Evolutionary conservation across 2,888 invertebrate species (phyloP).

Genomic region (Gandaritis pyraliata): DNA sequence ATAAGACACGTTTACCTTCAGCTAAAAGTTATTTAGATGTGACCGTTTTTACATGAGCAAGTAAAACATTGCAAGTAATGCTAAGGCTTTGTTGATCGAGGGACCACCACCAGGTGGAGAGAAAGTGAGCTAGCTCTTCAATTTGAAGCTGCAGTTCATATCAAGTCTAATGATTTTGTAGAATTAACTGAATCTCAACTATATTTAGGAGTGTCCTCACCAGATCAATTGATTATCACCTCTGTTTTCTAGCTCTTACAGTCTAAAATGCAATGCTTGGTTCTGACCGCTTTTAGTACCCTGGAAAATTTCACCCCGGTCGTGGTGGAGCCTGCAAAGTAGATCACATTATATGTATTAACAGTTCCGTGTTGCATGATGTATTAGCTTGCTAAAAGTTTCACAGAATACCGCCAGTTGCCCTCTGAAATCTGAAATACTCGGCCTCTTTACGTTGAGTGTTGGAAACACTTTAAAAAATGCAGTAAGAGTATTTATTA

Average conservation of each 20-base stretch:
- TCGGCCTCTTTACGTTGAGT: not conserved
- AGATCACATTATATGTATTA: conserved; percentile 39
- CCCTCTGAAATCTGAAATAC: conserved; percentile 11
- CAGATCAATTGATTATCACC: conserved; percentile 27
- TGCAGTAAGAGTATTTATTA: not conserved
- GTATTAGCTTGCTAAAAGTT: conserved; percentile 31
- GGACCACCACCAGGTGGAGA: too few relatives aligned
- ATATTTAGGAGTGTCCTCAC: conserved; percentile 24
- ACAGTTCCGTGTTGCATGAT: conserved; percentile 24
- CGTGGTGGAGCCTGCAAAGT: conserved; percentile 31
- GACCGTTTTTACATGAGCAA: too few relatives aligned
- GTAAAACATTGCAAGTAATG: too few relatives aligned
- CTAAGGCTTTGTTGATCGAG: too few relatives aligned
- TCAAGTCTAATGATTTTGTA: conserved; percentile 37
- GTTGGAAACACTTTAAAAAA: not conserved
- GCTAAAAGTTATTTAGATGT: too few relatives aligned
- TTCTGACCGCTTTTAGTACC: conserved; percentile 28
- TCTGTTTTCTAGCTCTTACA: conserved; percentile 16
- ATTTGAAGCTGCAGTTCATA: conserved; percentile 39
- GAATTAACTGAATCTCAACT: conserved; percentile 34
- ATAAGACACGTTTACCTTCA: too few relatives aligned
- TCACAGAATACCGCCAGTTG: conserved; percentile 10
- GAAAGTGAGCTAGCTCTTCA: too few relatives aligned
- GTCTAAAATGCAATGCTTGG: conserved; percentile 22
- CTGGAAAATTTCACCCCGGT: conserved; percentile 30